phyloP scores from a whole-genome alignment of 2,113 vertebrate genomes.

The Holacanthus passer region DNA sequence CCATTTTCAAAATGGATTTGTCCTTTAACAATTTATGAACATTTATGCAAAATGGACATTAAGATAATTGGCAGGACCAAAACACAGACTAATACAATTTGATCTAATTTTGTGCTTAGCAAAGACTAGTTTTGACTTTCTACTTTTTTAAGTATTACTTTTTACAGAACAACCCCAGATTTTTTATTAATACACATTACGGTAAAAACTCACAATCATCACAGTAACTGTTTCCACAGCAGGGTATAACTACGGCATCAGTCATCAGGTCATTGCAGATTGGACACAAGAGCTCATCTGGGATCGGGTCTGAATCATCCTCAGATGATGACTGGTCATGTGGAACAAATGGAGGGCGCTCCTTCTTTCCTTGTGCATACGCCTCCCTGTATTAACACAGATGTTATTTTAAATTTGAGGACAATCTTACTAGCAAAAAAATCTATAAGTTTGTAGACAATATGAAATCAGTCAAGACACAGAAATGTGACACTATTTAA shows the following conservation, averaged over 20 bases:
- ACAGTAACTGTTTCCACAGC: slow-evolving; percentile 99
- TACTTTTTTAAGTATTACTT: background rate
- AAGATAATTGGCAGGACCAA: background rate
- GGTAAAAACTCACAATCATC: slow-evolving; percentile 93
- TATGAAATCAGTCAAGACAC: background rate
- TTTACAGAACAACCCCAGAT: background rate
- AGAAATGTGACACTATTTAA: background rate
- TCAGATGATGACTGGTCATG: slow-evolving; percentile 94
- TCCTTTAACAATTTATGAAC: background rate
- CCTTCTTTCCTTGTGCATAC: slow-evolving; percentile 98
- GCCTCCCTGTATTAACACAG: slow-evolving; percentile 87
- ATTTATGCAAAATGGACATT: background rate
- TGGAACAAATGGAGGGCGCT: slow-evolving; percentile 96
- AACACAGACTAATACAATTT: background rate
- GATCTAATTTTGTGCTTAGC: background rate
- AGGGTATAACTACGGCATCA: slow-evolving; percentile 97
- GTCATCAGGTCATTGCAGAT: slow-evolving; percentile 99
- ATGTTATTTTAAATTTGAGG: background rate
- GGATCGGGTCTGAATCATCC: slow-evolving; percentile 95
- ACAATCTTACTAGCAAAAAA: background rate
- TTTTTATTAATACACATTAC: background rate
- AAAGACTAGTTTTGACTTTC: background rate
- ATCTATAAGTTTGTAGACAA: background rate
- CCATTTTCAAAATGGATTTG: background rate
- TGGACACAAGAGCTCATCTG: slow-evolving; percentile 95